Evolutionary conservation across 2,797 vertebrate species (phyloP).

Genomic region (Myotis daubentonii): DNA sequence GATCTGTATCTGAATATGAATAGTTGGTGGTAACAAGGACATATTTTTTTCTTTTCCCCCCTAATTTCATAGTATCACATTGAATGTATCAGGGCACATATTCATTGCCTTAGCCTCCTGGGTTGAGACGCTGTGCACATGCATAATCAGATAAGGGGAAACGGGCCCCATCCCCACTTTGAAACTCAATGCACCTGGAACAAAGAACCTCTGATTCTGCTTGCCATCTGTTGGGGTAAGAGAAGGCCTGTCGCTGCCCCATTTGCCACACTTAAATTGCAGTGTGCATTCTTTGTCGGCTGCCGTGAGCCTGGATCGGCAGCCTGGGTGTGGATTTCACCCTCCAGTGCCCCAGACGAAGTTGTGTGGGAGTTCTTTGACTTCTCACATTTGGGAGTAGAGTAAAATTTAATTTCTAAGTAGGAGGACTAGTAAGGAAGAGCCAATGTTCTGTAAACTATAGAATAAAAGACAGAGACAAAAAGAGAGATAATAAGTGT

Average conservation of each 20-base stretch:
- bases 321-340: constrained; percentile 65
- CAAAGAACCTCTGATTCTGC: constrained; percentile 63
- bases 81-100: constrained; percentile 8
- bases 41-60: background rate
- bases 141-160: constrained; percentile 61
- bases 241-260: constrained; percentile 9
- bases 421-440: constrained; percentile 63
- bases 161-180: constrained; percentile 51
- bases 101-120: constrained; percentile 51
- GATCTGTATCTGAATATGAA: constrained; percentile 41
- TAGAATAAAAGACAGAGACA: constrained; percentile 67
- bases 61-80: constrained; percentile 25
- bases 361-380: constrained; percentile 62
- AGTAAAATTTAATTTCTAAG: constrained; percentile 74
- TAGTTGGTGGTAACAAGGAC: background rate
- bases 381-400: constrained; percentile 61
- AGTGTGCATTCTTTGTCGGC: background rate
- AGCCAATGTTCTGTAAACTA: constrained; percentile 74
- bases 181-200: constrained; percentile 69
- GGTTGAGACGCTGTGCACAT: constrained; percentile 37
- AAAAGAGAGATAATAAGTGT: constrained; percentile 76
- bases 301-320: background rate
- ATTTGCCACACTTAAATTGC: constrained; percentile 35
- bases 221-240: constrained; percentile 62
- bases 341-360: constrained; percentile 56